Evolutionary conservation across 1,140 invertebrate species (phyloP).

Genomic region (Caenorhabditis briggsae): DNA sequence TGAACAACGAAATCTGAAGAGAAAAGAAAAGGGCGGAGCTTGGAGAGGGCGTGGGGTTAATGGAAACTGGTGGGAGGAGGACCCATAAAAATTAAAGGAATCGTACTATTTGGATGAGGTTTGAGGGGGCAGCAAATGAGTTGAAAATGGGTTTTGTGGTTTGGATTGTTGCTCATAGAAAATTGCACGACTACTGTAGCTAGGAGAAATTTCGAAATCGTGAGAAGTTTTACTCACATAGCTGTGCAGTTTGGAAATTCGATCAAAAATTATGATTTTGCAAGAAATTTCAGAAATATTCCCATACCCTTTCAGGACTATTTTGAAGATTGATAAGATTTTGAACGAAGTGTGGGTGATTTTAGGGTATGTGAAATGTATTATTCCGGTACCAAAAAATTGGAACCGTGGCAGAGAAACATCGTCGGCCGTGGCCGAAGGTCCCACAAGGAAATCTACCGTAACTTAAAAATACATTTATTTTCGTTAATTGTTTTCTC

Average conservation of each 20-base stretch:
- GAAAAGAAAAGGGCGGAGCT: slow-evolving; percentile 13
- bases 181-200: neutral
- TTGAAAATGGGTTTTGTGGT: neutral
- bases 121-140: slow-evolving; percentile 2
- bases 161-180: neutral
- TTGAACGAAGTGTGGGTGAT: too few relatives aligned
- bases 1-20: slow-evolving; percentile 16
- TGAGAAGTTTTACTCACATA: neutral
- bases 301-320: too few relatives aligned
- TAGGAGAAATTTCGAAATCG: neutral
- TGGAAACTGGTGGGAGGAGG: slow-evolving; percentile 6
- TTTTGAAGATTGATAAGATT: too few relatives aligned
- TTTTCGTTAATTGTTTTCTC: too few relatives aligned
- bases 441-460: too few relatives aligned
- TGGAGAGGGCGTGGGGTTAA: neutral
- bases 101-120: neutral
- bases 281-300: too few relatives aligned
- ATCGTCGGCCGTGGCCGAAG: too few relatives aligned
- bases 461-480: too few relatives aligned
- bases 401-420: too few relatives aligned
- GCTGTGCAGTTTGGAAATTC: too few relatives aligned
- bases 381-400: too few relatives aligned
- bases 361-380: too few relatives aligned
- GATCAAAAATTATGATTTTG: neutral
- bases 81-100: neutral